phyloP scores from a whole-genome alignment of 2,797 vertebrate species.

The Toxotes lorentzi region DNA sequence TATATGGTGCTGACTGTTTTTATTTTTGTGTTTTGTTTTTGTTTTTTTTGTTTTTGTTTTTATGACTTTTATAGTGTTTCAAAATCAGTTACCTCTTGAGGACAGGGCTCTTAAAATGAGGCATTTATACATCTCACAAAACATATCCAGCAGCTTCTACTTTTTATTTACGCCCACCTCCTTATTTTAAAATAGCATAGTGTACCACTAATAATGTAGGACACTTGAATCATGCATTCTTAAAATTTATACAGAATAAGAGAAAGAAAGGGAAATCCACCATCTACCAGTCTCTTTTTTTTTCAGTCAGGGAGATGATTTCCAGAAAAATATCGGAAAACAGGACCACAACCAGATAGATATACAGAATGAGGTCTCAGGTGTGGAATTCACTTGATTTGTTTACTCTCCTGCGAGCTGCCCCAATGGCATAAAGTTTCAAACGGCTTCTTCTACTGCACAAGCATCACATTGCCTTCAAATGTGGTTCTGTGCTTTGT shows the following conservation, averaged over 20 bases:
- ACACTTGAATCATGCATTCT: neutral
- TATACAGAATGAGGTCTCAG: slow-evolving; percentile 3
- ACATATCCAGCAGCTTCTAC: neutral
- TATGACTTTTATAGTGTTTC: slow-evolving; percentile 51
- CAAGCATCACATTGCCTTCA: slow-evolving; percentile 24
- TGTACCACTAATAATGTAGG: no score
- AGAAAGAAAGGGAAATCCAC: slow-evolving; percentile 1
- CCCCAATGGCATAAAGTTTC: slow-evolving; percentile 31
- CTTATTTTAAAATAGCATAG: neutral
- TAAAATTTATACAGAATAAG: neutral
- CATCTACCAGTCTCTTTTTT: neutral
- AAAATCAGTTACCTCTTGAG: slow-evolving; percentile 23
- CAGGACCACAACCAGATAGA: slow-evolving; percentile 12
- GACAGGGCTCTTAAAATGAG: neutral
- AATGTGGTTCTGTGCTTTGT: slow-evolving; percentile 11
- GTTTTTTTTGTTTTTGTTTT: slow-evolving; percentile 21
- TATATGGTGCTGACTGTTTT: slow-evolving; percentile 35
- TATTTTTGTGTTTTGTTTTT: slow-evolving; percentile 14
- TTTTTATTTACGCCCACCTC: neutral
- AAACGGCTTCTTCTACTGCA: slow-evolving; percentile 2
- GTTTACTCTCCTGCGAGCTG: slow-evolving; percentile 28
- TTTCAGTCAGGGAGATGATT: neutral
- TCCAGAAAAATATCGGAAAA: neutral
- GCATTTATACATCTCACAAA: slow-evolving; percentile 9
- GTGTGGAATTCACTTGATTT: slow-evolving; percentile 39